Percentiles rank a stretch among this genome's conserved stretches.
phyloP scores from a whole-genome alignment of 2,113 vertebrate genomes.

The Eurypyga helias region DNA sequence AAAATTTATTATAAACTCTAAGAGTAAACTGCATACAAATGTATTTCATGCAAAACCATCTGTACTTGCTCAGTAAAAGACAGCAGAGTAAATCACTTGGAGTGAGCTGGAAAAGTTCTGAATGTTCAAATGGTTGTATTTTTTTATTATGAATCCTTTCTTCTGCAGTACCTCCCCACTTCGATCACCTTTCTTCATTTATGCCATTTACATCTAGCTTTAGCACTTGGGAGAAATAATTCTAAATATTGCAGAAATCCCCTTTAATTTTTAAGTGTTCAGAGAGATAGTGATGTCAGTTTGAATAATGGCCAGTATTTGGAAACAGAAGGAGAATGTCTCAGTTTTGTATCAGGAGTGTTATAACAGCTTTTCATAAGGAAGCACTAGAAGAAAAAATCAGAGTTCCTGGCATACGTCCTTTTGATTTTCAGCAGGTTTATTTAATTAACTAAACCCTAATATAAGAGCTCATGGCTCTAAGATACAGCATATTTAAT shows the following conservation, averaged over 20 bases:
- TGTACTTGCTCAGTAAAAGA: not conserved
- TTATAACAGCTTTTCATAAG: not conserved
- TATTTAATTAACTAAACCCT: slow-evolving; percentile 37
- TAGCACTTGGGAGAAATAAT: not conserved
- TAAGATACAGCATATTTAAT: not conserved
- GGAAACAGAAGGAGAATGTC: not conserved
- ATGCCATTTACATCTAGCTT: not conserved
- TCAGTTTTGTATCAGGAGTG: not conserved
- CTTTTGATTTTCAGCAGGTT: slow-evolving; percentile 10
- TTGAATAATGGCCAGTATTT: not conserved
- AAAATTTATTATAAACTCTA: not conserved
- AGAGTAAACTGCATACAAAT: not conserved
- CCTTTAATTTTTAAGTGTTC: not conserved
- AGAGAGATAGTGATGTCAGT: not conserved
- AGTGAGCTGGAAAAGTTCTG: not conserved
- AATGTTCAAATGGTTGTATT: not conserved
- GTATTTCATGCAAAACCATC: not conserved
- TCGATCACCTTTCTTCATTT: not conserved
- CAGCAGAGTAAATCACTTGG: not conserved
- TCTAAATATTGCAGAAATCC: slow-evolving; percentile 1
- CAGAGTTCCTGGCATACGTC: not conserved
- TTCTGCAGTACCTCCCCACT: not conserved
- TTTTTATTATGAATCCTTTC: not conserved
- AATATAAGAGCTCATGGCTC: not conserved
- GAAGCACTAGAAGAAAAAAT: not conserved